Evolutionary conservation across 2,113 vertebrate genomes (phyloP), one percentile per base, ranked within the genome.

Genomic region (Hemibagrus wyckioides): DNA sequence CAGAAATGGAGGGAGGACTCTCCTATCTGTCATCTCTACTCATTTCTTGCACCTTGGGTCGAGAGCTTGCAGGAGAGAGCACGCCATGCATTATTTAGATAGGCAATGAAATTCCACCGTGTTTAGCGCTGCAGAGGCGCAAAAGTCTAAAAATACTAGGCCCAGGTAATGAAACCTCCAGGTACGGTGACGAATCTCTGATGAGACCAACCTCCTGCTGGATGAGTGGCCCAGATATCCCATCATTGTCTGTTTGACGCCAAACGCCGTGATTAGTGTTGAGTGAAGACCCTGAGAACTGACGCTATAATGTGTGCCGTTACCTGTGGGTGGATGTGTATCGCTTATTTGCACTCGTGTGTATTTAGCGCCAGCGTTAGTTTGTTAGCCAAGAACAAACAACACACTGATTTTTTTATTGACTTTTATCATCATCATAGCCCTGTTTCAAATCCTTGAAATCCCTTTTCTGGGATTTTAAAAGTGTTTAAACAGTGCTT

Each of bases 11-110:
- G 39, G 30, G 39, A 61, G 76, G 44, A 79, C 92, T 90, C 90
- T 83, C 87, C 92, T 91, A 92, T 86, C 73, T 91, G 93, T 93
- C 94, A 93, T 91, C 79, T 91, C 85, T 75, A 90, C 88, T 92
- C 91, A 88, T 94, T 94, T 93, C 94, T 93, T 91, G 91, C 89
- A 91, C 93, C 88, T 88, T 39, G 61, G 88, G 89, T 89, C 87
- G n/a, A n/a, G 89, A 90, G 91, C 89, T 69, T 36, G 33, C 83
- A 36, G 90, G 48, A 91, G 82, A 87, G 91, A 93, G 93, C 90
- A 89, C 81, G 89, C 85, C 93, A 91, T 96, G 93, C 92, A 95
- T 95, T 95, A 96, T 95, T 96, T 92, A 95, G 94, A 91, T 93
- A 90, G 88, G 89, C 92, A 92, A 94, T 95, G 92, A 94, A 88